phyloP scores from a whole-genome alignment of 2,113 vertebrate genomes.

The Bubalus kerabau region DNA sequence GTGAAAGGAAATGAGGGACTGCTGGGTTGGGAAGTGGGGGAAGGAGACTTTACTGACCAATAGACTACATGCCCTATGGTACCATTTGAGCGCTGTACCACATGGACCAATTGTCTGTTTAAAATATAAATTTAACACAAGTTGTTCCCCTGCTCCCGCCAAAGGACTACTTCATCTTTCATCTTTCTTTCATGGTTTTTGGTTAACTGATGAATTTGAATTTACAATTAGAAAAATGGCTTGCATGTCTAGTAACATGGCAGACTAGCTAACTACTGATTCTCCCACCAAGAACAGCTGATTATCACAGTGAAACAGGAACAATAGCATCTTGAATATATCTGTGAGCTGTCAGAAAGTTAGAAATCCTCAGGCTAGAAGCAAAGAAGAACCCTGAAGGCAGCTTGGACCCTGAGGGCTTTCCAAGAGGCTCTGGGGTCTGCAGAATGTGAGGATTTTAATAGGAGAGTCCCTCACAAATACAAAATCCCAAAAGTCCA shows the following conservation, averaged over 20 bases:
- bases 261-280: neutral
- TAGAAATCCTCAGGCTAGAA: neutral
- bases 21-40: too few relatives aligned
- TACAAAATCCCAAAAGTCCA: neutral
- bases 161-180: neutral
- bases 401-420: neutral
- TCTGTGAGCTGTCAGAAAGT: neutral
- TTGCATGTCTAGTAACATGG: neutral
- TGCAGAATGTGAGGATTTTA: neutral
- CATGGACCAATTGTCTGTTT: neutral
- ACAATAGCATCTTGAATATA: neutral
- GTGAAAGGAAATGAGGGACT: neutral
- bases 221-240: neutral
- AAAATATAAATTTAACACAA: neutral
- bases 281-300: neutral
- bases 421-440: neutral
- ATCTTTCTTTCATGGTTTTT: too few relatives aligned
- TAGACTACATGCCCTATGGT: neutral
- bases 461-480: neutral
- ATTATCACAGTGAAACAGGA: neutral
- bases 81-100: neutral
- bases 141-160: neutral
- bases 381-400: neutral
- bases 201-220: neutral
- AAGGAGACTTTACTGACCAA: neutral